Base-by-base conservation (phyloP, 2,888 invertebrate species). In the Sinohyriopsis cumingii region DNA sequence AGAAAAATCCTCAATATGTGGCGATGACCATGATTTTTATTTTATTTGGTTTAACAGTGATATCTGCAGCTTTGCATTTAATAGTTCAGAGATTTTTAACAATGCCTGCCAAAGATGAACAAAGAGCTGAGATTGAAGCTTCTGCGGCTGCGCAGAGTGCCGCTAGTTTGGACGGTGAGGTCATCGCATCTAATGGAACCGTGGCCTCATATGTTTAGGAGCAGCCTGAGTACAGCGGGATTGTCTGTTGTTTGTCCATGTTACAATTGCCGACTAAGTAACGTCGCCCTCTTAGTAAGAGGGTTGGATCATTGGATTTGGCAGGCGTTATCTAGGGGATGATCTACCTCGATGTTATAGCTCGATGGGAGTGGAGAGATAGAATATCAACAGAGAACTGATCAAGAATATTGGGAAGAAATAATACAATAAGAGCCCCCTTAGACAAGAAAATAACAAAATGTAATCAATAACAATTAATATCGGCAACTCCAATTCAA, bases 51-150 rank as follows among this genome's bases (percentile, higher is more conserved):
- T 92, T 99, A 83, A 98, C 99, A 0, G 98, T 99, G 20, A 98
- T 99, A n/a, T 99, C 99, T 68, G 99, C 99, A 67, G 98, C 97
- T 86, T 98, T 99, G 89, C 99, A 99, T 91, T 92, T 99, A 80
- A 92, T 99, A 24, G 98, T 99, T 9, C 93, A 99, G 33, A 93
- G 98, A 59, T 99, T 99, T 91, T 95, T 99, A 94, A 99, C 98
- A n/a, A 90, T 92, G 91, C 99, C 99, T 92, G 99, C 99, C 0
- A 99, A 98, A 90, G 99, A 99, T 87, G 98, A 98, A 91, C 93
- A 97, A 87, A 92, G 97, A 71, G 98, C 98, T 87, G 98, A 97
- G 90, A 95, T 96, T 62, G 98, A 98, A 91, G 98, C 97, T 28
- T 93, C 93, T 71, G 92, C 96, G 94, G 98, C 98, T 69, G 95